Conservation (phyloP, 1,140 invertebrate genomes). For the Batillaria attramentaria region DNA sequence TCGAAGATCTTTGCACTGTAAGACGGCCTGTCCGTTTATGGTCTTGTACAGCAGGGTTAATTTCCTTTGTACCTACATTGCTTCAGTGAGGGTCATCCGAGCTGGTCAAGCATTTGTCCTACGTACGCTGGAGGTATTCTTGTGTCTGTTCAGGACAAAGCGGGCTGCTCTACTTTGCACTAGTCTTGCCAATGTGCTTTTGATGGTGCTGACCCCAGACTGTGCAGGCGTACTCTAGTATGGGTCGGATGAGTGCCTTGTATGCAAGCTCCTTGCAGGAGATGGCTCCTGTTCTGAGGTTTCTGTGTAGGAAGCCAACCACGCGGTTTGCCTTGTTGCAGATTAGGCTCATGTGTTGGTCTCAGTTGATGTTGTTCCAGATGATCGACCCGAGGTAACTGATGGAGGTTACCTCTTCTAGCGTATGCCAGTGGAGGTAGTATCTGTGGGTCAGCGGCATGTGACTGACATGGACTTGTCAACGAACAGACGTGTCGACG, state of each 20-base stretch:
- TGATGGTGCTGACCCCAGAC: slow-evolving; percentile 29
- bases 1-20: too few relatives aligned
- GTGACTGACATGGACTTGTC: too few relatives aligned
- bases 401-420: slow-evolving; percentile 13
- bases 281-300: slow-evolving; percentile 24
- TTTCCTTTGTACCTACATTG: too few relatives aligned
- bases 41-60: too few relatives aligned
- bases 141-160: not conserved
- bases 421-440: not conserved
- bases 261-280: slow-evolving; percentile 33
- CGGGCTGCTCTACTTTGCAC: slow-evolving; percentile 7
- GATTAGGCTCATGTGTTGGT: slow-evolving; percentile 5
- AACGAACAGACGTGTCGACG: slow-evolving; percentile 34
- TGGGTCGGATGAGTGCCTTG: slow-evolving; percentile 18
- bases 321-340: slow-evolving; percentile 7
- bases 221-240: slow-evolving; percentile 25
- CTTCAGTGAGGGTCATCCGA: not conserved
- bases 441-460: too few relatives aligned
- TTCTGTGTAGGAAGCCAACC: slow-evolving; percentile 3
- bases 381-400: slow-evolving; percentile 37
- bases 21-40: too few relatives aligned
- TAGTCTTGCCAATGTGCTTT: slow-evolving; percentile 25
- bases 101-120: not conserved
- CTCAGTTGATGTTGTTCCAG: slow-evolving; percentile 31
- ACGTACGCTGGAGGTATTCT: not conserved